These are phyloP conservation scores for Eueremaeus valkanovi DNA, from an alignment of 2,888 invertebrate genomes.

Conservation along the genomic window DNA sequence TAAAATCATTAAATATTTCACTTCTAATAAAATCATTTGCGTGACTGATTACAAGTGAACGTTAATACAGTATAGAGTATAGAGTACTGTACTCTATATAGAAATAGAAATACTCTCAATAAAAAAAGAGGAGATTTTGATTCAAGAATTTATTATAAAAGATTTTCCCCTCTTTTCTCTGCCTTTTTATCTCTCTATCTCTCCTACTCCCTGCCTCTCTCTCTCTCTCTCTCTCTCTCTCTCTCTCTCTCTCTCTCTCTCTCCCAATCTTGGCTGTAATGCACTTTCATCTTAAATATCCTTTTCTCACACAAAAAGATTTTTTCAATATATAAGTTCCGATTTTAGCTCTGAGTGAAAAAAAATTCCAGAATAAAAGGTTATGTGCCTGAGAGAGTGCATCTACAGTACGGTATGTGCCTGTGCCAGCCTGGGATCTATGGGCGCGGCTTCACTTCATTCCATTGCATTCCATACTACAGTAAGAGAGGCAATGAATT, in stretches of 20 bases:
- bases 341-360: background rate
- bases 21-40: slow-evolving; percentile 33
- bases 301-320: slow-evolving; percentile 5
- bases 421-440: background rate
- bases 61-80: too few species aligned
- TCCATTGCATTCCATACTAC: background rate
- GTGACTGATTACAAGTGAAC: slow-evolving; percentile 26
- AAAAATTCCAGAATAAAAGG: background rate
- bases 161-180: background rate
- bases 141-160: background rate
- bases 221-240: background rate
- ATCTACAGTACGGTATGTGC: background rate
- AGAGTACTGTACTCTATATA: background rate
- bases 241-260: background rate
- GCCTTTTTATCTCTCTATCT: background rate
- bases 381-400: background rate
- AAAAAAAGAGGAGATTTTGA: background rate
- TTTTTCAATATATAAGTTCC: background rate
- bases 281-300: slow-evolving; percentile 21
- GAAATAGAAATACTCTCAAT: background rate
- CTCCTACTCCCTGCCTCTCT: background rate
- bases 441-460: slow-evolving; percentile 31
- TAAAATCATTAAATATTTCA: slow-evolving; percentile 14
- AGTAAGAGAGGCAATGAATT: background rate
- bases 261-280: background rate